phyloP scores from a whole-genome alignment of 1,140 invertebrate genomes.

The Ridgeia piscesae region DNA sequence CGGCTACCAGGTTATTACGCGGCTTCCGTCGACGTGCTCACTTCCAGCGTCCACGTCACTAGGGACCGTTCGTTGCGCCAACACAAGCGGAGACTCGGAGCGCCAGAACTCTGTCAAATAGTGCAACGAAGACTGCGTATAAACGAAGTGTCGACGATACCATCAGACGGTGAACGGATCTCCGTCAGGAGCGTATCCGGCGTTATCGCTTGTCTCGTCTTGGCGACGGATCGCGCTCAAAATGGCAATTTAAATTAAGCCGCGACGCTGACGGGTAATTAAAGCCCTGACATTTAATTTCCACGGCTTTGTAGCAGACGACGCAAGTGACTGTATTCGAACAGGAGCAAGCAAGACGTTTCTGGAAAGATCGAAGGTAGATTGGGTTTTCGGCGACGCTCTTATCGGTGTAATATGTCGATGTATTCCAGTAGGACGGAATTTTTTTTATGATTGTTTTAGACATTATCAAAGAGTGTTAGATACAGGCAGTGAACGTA shows the following conservation, averaged over 20 bases:
- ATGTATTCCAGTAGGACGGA: too few relatives aligned
- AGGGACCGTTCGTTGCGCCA: not conserved
- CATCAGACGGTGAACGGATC: not conserved
- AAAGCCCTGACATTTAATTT: not conserved
- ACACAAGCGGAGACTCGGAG: not conserved
- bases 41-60: not conserved
- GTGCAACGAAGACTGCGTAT: not conserved
- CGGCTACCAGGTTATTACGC: not conserved
- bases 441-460: too few relatives aligned
- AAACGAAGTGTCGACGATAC: not conserved
- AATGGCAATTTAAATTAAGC: slow-evolving; percentile 6
- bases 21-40: not conserved
- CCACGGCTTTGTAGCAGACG: not conserved
- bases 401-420: too few relatives aligned
- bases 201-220: not conserved
- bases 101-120: not conserved
- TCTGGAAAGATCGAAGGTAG: too few relatives aligned
- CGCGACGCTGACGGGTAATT: not conserved
- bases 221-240: not conserved
- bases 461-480: too few relatives aligned
- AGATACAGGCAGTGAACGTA: too few relatives aligned
- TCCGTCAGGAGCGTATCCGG: not conserved
- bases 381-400: too few relatives aligned
- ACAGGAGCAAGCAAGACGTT: too few relatives aligned
- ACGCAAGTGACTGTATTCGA: not conserved